phyloP scores from a whole-genome alignment of 2,888 invertebrate genomes.

The Sialis fuliginosa region DNA sequence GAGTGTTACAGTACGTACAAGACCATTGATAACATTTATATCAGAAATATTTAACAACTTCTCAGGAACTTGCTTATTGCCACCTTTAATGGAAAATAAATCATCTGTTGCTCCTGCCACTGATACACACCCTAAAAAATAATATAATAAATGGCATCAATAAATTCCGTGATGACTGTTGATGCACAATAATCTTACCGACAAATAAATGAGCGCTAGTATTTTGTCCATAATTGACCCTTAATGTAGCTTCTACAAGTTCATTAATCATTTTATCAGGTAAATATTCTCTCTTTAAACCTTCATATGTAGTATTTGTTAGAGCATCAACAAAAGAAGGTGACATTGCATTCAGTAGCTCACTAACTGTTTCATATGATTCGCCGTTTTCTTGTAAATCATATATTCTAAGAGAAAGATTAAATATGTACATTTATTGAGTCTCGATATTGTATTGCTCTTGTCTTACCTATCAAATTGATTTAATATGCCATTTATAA shows the following conservation, averaged over 20 bases:
- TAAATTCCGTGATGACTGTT: not conserved
- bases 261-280: conserved; percentile 32
- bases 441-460: not conserved
- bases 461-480: conserved; percentile 21
- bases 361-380: conserved; percentile 29
- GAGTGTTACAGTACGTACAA: conserved; percentile 18
- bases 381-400: conserved; percentile 28
- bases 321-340: conserved; percentile 27
- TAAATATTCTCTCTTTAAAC: conserved; percentile 25
- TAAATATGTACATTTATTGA: not conserved
- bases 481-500: conserved; percentile 21
- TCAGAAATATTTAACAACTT: conserved; percentile 21
- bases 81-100: conserved; percentile 39
- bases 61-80: conserved; percentile 29
- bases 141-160: not conserved
- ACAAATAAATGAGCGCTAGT: conserved; percentile 23
- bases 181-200: conserved; percentile 23
- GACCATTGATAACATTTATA: conserved; percentile 21
- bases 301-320: conserved; percentile 20
- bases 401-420: conserved; percentile 32
- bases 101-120: conserved; percentile 32
- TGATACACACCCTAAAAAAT: conserved; percentile 26
- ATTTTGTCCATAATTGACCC: conserved; percentile 42
- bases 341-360: conserved; percentile 32
- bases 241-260: conserved; percentile 30